A percentile compares a stretch with the other conserved stretches of the same genome.
Conservation (phyloP, 2,113 vertebrate genomes). For the Brachyhypopomus gauderio region DNA sequence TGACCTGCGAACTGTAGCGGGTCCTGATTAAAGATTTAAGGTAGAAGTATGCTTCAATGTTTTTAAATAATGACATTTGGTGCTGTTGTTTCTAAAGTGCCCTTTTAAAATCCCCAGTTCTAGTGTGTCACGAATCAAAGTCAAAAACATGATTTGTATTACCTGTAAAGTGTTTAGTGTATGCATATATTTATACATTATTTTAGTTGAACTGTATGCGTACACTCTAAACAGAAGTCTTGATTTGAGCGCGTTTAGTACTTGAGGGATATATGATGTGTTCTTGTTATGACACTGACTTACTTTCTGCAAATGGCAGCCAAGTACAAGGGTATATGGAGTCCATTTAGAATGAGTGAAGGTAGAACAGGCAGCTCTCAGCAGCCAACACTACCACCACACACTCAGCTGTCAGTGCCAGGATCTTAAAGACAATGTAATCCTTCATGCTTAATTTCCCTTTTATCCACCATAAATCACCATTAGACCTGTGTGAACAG, state of each 20-base stretch:
- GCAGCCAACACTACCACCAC: conserved; percentile 37
- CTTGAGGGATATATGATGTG: not conserved
- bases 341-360: not conserved
- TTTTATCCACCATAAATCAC: conserved; percentile 65
- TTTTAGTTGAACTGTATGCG: no score
- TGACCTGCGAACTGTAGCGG: conserved; percentile 10
- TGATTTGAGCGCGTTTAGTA: not conserved
- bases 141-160: no score
- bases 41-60: not conserved
- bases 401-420: conserved; percentile 38
- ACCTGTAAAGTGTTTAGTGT: no score
- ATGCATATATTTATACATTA: not conserved
- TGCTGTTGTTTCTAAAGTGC: no score
- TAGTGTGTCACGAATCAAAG: no score
- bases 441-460: conserved; percentile 66
- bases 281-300: not conserved
- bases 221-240: not conserved
- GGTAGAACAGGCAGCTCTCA: not conserved
- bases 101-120: no score
- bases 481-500: conserved; percentile 61
- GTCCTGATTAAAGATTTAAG: not conserved
- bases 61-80: conserved; percentile 3
- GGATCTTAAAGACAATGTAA: conserved; percentile 58
- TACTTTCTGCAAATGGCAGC: not conserved
- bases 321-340: not conserved